Percentiles rank a stretch among this genome's conserved stretches.
Evolutionary conservation across 2,797 vertebrate genomes (phyloP).

Genomic region (Eulemur mongoz): DNA sequence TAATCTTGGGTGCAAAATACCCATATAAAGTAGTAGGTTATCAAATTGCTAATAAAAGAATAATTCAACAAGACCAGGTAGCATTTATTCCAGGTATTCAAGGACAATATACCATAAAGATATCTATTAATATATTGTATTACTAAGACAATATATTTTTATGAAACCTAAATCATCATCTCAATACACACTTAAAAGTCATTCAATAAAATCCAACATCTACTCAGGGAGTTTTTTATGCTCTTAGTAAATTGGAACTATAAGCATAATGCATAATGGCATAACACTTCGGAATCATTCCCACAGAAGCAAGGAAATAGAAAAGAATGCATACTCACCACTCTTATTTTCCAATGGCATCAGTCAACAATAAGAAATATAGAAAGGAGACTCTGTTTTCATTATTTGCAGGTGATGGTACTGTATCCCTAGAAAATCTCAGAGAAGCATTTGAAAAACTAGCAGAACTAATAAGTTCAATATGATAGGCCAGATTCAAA

Average conservation of each 20-base stretch:
- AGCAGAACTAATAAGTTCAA: neutral
- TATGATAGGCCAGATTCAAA: neutral
- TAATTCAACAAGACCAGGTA: constrained; percentile 63
- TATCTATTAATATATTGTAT: constrained; percentile 66
- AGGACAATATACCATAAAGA: constrained; percentile 65
- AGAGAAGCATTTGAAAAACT: constrained; percentile 3
- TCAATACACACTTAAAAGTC: constrained; percentile 64
- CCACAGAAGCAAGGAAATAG: neutral
- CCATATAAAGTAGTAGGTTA: constrained; percentile 63
- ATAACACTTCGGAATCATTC: neutral
- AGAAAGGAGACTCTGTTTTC: neutral
- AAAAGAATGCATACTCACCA: neutral
- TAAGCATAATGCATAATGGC: neutral
- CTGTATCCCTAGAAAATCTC: neutral
- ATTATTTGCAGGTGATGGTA: neutral
- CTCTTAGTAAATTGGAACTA: constrained; percentile 68
- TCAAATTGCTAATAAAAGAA: constrained; percentile 74
- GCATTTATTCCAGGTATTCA: constrained; percentile 63
- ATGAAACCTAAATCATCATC: constrained; percentile 70
- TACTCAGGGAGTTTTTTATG: constrained; percentile 29
- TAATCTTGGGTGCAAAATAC: constrained; percentile 62
- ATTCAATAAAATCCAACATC: constrained; percentile 61
- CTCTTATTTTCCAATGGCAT: constrained; percentile 5
- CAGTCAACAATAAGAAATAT: neutral
- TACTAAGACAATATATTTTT: constrained; percentile 73